Evolutionary conservation across 1,140 invertebrate species (phyloP).

Genomic region (Telenomus remus): DNA sequence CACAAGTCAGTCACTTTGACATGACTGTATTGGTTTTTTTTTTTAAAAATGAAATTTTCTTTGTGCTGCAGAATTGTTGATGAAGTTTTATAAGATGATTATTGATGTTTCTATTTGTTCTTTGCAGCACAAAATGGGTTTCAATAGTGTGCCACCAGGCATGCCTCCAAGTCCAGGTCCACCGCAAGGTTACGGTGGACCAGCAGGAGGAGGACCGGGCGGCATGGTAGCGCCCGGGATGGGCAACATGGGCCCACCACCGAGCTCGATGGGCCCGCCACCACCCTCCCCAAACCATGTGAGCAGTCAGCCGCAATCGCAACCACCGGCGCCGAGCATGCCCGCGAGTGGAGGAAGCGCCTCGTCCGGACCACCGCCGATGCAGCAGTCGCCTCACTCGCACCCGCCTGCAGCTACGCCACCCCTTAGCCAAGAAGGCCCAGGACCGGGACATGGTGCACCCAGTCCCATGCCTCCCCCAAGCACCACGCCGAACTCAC

Average conservation of each 20-base stretch:
- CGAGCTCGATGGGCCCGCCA: constrained; percentile 74
- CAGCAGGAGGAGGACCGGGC: constrained; percentile 63
- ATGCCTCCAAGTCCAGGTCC: constrained; percentile 71
- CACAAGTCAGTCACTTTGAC: too few relatives aligned
- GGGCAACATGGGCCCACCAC: constrained; percentile 72
- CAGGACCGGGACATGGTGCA: constrained; percentile 31
- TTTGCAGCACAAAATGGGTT: constrained; percentile 72
- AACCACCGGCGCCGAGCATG: constrained; percentile 54
- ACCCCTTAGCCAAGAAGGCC: constrained; percentile 74
- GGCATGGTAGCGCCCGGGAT: constrained; percentile 76
- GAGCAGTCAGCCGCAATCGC: constrained; percentile 72
- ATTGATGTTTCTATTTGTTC: constrained; percentile 13
- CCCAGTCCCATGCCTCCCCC: constrained; percentile 78
- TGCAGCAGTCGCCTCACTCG: constrained; percentile 58
- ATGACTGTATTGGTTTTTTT: too few relatives aligned
- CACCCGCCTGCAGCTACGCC: constrained; percentile 68
- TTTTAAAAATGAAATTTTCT: too few relatives aligned
- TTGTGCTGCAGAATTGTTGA: too few relatives aligned
- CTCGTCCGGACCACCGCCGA: constrained; percentile 61
- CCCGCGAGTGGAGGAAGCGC: constrained; percentile 17
- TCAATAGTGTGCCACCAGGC: constrained; percentile 70
- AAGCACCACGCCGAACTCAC: constrained; percentile 78
- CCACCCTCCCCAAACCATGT: constrained; percentile 78
- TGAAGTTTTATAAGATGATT: too few relatives aligned
- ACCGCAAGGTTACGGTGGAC: constrained; percentile 71